Evolutionary conservation across 2,888 invertebrate species (phyloP).

Genomic region (Aromia moschata): DNA sequence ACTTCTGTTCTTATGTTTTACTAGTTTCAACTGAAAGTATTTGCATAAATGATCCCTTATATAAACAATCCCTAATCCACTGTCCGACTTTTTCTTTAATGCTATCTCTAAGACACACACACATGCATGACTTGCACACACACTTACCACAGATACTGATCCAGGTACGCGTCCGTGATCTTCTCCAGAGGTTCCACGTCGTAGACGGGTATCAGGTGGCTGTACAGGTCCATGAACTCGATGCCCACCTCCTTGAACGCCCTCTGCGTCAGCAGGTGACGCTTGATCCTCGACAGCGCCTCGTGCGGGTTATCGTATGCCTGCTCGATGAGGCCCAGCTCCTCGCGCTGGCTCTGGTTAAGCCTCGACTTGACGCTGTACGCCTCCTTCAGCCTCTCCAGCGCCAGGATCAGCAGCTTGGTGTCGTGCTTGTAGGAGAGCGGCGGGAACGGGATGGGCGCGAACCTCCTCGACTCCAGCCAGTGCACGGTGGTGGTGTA

Average conservation of each 20-base stretch:
- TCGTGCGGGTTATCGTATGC: slow-evolving; percentile 99
- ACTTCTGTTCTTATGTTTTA: too few relatives aligned
- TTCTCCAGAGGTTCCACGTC: slow-evolving; percentile 99
- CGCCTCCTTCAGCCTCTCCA: slow-evolving; percentile 96
- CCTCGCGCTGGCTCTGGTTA: slow-evolving; percentile 99
- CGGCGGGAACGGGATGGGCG: slow-evolving; percentile 99
- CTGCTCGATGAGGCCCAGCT: slow-evolving; percentile 98
- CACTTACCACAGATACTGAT: slow-evolving; percentile 92
- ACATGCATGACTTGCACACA: background rate
- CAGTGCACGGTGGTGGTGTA: slow-evolving; percentile 99
- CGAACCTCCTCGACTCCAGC: slow-evolving; percentile 97
- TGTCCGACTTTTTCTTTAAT: too few relatives aligned
- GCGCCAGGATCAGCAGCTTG: slow-evolving; percentile 93
- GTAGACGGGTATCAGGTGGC: slow-evolving; percentile 97
- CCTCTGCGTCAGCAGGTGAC: slow-evolving; percentile 97
- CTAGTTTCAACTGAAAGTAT: too few relatives aligned
- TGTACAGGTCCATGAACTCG: slow-evolving; percentile 99
- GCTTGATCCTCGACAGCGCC: slow-evolving; percentile 97
- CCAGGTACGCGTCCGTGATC: slow-evolving; percentile 99
- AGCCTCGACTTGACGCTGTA: slow-evolving; percentile 97
- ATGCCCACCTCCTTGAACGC: slow-evolving; percentile 99
- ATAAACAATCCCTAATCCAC: too few relatives aligned
- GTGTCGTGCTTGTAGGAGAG: slow-evolving; percentile 99
- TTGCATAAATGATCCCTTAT: too few relatives aligned
- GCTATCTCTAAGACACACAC: too few relatives aligned